Base-by-base conservation (phyloP, 2,113 vertebrate genomes). In the Cephalopterus ornatus region DNA sequence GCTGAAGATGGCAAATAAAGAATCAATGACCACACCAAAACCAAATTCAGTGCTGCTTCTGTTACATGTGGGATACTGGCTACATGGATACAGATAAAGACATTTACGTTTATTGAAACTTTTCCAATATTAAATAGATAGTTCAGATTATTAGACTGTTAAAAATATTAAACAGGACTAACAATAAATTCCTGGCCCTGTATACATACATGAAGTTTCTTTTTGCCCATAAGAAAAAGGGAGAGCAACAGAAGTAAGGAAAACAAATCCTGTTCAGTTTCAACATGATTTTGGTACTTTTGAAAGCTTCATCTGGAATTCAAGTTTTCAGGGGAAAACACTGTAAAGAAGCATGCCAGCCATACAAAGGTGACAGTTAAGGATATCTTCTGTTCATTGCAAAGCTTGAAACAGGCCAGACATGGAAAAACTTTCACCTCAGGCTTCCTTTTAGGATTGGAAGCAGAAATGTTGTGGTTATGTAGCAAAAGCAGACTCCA, bases 401-500 rank as follows among this genome's bases (percentile, higher is more conserved):
- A 71, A 67, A 61, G 66, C 22, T 53, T 28, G 37, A 24, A 78
- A 53, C 1, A 1, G 65, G 11, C 65, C 0, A 56, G 14, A 4
- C 37, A 59, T 4, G 4, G 32, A 50, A 86, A 85, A 3, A 39
- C 23, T 81, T 41, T 49, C 20, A 41, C 11, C n/a, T 17, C 32
- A 62, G 41, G 5, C 14, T 22, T 55, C 20, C 52, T 49, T n/a
- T 17, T 41, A 92, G 56, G 30, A 11, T 1, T 14, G 3, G 8
- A 66, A 3, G 9, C 14, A 22, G 5, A 50, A 63, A 32, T n/a
- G 17, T 3, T n/a, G 12, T 2, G 46, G 30, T 21, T 61, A 12
- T 0, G 0, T 2, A 56, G 6, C 13, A 7, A 52, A 81, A 77
- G 32, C 17, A 56, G 76, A 62, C 8, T 62, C 17, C 35, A 80